phyloP scores from a whole-genome alignment of 2,113 vertebrate species.

The Gorilla gorilla region DNA sequence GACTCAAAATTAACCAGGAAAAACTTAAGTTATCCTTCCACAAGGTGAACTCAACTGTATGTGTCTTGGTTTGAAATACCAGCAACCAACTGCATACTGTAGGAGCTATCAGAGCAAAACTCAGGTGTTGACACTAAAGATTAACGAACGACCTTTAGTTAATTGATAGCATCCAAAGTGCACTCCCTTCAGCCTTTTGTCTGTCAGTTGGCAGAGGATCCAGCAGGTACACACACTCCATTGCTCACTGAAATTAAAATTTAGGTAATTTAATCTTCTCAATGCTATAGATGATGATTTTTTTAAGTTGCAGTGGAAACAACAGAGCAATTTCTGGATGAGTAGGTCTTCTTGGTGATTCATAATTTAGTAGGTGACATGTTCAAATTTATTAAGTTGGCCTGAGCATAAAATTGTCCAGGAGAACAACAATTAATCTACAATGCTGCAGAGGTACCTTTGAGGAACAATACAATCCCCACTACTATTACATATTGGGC shows the following conservation, averaged over 20 bases:
- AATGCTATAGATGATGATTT: conserved; percentile 34
- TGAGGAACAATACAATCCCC: conserved; percentile 63
- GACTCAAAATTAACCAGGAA: neutral
- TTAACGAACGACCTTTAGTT: conserved; percentile 75
- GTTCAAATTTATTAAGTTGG: conserved; percentile 77
- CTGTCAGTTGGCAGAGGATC: conserved; percentile 67
- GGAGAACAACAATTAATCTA: conserved; percentile 69
- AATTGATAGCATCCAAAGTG: conserved; percentile 66
- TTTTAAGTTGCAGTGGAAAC: conserved; percentile 64
- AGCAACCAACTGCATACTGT: neutral
- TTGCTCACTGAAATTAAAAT: conserved; percentile 74
- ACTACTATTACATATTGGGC: conserved; percentile 37
- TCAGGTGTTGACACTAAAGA: conserved; percentile 73
- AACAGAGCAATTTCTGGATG: conserved; percentile 62
- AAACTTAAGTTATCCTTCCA: neutral
- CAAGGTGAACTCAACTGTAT: conserved; percentile 40
- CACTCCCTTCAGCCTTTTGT: conserved; percentile 65
- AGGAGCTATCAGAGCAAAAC: conserved; percentile 68
- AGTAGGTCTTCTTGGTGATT: conserved; percentile 70
- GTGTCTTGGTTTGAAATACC: conserved; percentile 55
- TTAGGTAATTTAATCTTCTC: conserved; percentile 64
- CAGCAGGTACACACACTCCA: conserved; percentile 66
- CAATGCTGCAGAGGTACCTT: conserved; percentile 64
- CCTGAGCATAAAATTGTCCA: conserved; percentile 63
- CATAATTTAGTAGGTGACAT: conserved; percentile 76